A percentile compares a stretch with the other conserved stretches of the same genome.
phyloP scores from a whole-genome alignment of 2,888 invertebrate genomes.

The Troglohyphantes excavatus region DNA sequence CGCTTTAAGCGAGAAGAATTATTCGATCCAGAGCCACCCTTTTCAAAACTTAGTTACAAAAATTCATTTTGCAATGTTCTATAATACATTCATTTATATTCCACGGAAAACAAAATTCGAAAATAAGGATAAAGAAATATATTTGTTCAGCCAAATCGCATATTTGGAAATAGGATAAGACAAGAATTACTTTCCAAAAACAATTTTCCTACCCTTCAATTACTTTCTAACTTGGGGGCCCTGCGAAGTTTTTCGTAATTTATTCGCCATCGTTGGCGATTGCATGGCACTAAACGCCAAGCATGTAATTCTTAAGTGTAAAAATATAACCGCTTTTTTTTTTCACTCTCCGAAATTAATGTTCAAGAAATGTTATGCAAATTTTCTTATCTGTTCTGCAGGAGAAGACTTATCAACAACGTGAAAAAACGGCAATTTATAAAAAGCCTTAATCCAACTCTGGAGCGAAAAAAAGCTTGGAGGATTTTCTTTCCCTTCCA shows the following conservation, averaged over 20 bases:
- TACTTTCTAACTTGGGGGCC: constrained; percentile 42
- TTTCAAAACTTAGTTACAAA: background rate
- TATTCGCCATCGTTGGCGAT: constrained; percentile 53
- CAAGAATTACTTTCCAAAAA: constrained; percentile 71
- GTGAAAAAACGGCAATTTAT: constrained; percentile 61
- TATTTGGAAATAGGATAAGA: constrained; percentile 38
- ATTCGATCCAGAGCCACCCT: background rate
- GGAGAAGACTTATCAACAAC: constrained; percentile 44
- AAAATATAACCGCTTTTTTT: constrained; percentile 50
- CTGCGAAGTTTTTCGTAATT: constrained; percentile 46
- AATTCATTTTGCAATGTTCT: constrained; percentile 50
- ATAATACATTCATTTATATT: constrained; percentile 70
- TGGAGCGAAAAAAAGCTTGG: constrained; percentile 4
- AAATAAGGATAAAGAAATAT: constrained; percentile 21
- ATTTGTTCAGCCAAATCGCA: constrained; percentile 25
- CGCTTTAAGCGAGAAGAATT: constrained; percentile 27
- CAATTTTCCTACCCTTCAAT: constrained; percentile 62
- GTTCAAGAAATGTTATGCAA: constrained; percentile 71
- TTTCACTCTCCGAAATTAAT: constrained; percentile 61
- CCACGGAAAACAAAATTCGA: constrained; percentile 19
- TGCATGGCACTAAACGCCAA: constrained; percentile 37
- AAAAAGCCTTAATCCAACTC: constrained; percentile 64
- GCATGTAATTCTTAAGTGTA: constrained; percentile 23
- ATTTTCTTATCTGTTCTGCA: constrained; percentile 68
- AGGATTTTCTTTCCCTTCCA: constrained; percentile 29